Evolutionary conservation across 2,113 vertebrate species (phyloP).

Genomic region (Oncorhynchus clarkii): DNA sequence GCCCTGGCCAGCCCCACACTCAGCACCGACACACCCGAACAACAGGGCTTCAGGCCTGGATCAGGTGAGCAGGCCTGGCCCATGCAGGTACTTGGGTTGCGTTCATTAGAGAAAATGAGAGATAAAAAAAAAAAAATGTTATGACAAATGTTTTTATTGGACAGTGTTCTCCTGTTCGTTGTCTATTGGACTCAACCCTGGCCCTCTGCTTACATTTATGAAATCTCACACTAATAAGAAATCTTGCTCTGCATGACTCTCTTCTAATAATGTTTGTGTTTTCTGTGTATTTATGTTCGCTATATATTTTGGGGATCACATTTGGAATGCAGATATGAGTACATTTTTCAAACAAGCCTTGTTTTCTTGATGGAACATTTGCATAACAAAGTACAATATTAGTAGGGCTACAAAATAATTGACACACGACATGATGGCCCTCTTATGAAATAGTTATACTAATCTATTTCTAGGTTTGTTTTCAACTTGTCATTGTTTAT

Average conservation of each 20-base stretch:
- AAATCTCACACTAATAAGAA: not conserved
- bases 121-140: no score
- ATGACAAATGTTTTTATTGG: not conserved
- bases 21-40: slow-evolving; percentile 75
- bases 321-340: slow-evolving; percentile 55
- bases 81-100: not conserved
- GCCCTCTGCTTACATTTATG: not conserved
- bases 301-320: slow-evolving; percentile 35
- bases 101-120: no score
- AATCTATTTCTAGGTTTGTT: not conserved
- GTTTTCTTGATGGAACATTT: not conserved
- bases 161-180: no score
- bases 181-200: not conserved
- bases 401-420: not conserved
- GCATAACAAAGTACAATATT: not conserved
- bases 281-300: slow-evolving; percentile 38
- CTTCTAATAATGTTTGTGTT: slow-evolving; percentile 25
- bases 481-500: not conserved
- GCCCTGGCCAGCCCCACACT: slow-evolving; percentile 71
- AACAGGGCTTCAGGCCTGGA: slow-evolving; percentile 75
- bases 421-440: not conserved
- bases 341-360: slow-evolving; percentile 37
- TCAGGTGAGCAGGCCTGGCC: slow-evolving; percentile 74
- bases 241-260: not conserved
- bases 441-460: not conserved